Percentiles rank a stretch among this genome's conserved stretches.
phyloP scores from a whole-genome alignment of 2,888 invertebrate species.

The Lithophane leautieri region DNA sequence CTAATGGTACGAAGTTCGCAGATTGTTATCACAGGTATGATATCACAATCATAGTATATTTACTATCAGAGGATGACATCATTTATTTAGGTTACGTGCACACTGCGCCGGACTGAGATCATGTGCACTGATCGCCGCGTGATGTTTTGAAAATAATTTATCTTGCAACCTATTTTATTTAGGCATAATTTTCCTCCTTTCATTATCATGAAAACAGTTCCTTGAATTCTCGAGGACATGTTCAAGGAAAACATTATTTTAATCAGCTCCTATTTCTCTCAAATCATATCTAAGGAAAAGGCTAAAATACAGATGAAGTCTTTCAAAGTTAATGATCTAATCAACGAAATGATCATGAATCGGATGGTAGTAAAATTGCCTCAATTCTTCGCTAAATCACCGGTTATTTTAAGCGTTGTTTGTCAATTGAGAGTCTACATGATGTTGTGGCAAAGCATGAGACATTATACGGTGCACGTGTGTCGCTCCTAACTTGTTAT shows the following conservation, averaged over 20 bases:
- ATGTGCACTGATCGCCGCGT: conserved; percentile 36
- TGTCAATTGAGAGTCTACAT: conserved; percentile 44
- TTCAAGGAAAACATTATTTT: background rate
- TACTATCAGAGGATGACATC: conserved; percentile 67
- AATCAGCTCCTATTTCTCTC: conserved; percentile 5
- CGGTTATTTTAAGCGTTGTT: conserved; percentile 56
- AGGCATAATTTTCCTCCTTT: conserved; percentile 13
- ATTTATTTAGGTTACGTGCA: conserved; percentile 60
- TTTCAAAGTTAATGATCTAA: conserved; percentile 38
- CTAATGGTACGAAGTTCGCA: conserved; percentile 38
- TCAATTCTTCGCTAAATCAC: conserved; percentile 36
- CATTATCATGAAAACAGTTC: conserved; percentile 12
- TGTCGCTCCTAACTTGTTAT: conserved; percentile 29
- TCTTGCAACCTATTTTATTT: conserved; percentile 9
- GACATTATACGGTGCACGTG: conserved; percentile 49
- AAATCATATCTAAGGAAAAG: conserved; percentile 16
- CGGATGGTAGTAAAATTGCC: conserved; percentile 40
- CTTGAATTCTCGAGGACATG: background rate
- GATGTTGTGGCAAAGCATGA: conserved; percentile 40
- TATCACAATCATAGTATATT: conserved; percentile 63
- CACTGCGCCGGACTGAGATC: conserved; percentile 46
- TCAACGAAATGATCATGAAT: conserved; percentile 32
- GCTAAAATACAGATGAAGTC: conserved; percentile 30
- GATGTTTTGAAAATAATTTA: conserved; percentile 44
- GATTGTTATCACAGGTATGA: conserved; percentile 65